Conservation (phyloP, 2,113 vertebrate species). For the Pangasianodon gigas region DNA sequence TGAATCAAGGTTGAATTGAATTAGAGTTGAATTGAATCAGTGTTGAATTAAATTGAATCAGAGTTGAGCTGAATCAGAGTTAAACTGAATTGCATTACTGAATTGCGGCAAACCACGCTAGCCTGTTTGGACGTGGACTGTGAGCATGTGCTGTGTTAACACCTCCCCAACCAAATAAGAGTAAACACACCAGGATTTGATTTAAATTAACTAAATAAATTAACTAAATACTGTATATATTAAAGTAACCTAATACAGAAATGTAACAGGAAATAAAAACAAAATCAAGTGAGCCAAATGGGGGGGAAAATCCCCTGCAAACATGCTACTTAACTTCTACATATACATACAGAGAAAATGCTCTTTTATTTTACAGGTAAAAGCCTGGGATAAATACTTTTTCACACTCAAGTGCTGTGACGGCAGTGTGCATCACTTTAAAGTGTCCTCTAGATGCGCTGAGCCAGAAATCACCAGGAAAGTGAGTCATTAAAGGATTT, state of each 20-base stretch:
- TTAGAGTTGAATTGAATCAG: neutral
- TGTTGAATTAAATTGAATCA: neutral
- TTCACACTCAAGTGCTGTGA: slow-evolving; percentile 90
- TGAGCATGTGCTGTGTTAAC: neutral
- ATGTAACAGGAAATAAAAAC: no score
- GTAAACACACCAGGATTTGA: no score
- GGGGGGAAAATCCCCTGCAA: no score
- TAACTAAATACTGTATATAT: no score
- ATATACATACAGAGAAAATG: neutral
- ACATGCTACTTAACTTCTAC: neutral
- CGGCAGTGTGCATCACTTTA: slow-evolving; percentile 83
- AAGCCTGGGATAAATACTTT: slow-evolving; percentile 82
- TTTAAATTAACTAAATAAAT: neutral
- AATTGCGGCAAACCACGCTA: neutral
- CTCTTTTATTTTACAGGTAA: slow-evolving; percentile 74
- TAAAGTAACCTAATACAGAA: no score
- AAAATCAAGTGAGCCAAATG: no score
- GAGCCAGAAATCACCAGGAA: slow-evolving; percentile 79
- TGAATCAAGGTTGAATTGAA: no score
- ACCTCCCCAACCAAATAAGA: neutral
- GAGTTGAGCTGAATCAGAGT: no score
- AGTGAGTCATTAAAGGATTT: slow-evolving; percentile 68
- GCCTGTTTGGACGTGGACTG: neutral
- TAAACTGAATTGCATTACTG: no score
- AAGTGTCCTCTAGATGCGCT: slow-evolving; percentile 79